Percentiles rank a stretch among this genome's conserved stretches.
These are phyloP conservation scores for Hymenochirus boettgeri DNA, from an alignment of 2,113 vertebrate species.

Conservation along the genomic window DNA sequence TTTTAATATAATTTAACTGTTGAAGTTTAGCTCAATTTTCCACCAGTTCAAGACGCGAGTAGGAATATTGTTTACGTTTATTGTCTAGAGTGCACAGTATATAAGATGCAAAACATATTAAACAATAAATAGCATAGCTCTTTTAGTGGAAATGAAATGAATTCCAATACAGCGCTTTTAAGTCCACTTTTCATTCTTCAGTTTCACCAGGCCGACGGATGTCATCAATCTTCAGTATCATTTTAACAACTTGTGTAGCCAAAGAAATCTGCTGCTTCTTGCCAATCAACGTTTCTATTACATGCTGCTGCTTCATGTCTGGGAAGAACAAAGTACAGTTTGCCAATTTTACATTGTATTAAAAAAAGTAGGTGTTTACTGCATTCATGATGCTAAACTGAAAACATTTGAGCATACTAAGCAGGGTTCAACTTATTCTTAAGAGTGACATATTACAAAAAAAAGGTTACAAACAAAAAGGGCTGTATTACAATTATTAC, in stretches of 20 bases:
- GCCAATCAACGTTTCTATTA: constrained; percentile 93
- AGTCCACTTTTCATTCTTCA: constrained; percentile 72
- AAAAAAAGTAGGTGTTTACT: too few species aligned
- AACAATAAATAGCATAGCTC: constrained; percentile 56
- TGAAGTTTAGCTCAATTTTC: too few species aligned
- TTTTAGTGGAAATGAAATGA: constrained; percentile 28
- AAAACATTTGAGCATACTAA: too few species aligned
- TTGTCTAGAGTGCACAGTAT: constrained; percentile 42
- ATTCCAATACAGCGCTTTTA: constrained; percentile 38
- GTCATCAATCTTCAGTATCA: constrained; percentile 98
- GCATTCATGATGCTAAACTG: too few species aligned
- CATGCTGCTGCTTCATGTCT: constrained; percentile 97
- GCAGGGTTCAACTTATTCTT: too few species aligned
- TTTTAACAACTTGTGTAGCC: constrained; percentile 92
- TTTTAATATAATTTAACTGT: too few species aligned
- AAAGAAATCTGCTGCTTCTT: constrained; percentile 96
- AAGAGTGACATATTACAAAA: too few species aligned
- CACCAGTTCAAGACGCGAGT: too few species aligned
- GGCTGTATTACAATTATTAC: too few species aligned
- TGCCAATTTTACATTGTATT: too few species aligned
- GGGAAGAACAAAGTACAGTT: constrained; percentile 42
- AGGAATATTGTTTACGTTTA: constrained; percentile 48
- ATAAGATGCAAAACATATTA: constrained; percentile 21
- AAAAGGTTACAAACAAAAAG: too few species aligned
- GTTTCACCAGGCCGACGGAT: constrained; percentile 86